Conservation (phyloP, 2,797 vertebrate species). For the Muraenolepis orangiensis region DNA sequence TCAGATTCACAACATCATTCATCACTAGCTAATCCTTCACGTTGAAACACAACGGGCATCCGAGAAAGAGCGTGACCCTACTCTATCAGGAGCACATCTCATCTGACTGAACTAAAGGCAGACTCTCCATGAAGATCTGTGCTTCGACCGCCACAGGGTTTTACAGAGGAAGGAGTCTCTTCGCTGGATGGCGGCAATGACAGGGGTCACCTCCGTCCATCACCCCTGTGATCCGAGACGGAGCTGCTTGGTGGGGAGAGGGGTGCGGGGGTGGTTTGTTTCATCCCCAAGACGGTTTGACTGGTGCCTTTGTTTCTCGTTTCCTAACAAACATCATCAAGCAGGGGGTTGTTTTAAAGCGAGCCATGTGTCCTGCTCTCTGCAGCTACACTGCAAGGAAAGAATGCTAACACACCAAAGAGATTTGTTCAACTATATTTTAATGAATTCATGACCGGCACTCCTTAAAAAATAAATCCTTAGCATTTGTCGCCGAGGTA, state of each 20-base stretch:
- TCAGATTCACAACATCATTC: constrained; percentile 19
- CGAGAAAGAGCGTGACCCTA: background rate
- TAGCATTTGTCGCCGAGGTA: background rate
- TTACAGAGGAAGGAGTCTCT: constrained; percentile 25
- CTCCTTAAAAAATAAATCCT: background rate
- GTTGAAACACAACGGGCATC: constrained; percentile 18
- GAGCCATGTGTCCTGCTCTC: constrained; percentile 30
- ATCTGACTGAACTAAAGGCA: constrained; percentile 18
- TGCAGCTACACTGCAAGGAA: constrained; percentile 19
- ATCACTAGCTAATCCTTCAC: constrained; percentile 10
- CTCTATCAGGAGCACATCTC: constrained; percentile 7
- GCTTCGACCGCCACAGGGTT: constrained; percentile 15
- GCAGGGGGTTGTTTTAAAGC: constrained; percentile 27
- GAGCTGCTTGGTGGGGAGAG: constrained; percentile 20
- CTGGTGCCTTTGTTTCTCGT: constrained; percentile 42
- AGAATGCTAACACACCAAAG: background rate
- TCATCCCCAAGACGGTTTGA: constrained; percentile 35
- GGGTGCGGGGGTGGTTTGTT: constrained; percentile 13
- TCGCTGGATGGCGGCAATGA: constrained; percentile 15
- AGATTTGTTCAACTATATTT: background rate
- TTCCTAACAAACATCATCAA: constrained; percentile 30
- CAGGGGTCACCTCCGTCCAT: constrained; percentile 32
- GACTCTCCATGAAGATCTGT: constrained; percentile 29
- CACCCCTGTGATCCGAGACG: constrained; percentile 29
- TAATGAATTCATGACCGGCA: background rate